Evolutionary conservation across 1,140 invertebrate genomes (phyloP).

Genomic region (Drosophila nebulosa): DNA sequence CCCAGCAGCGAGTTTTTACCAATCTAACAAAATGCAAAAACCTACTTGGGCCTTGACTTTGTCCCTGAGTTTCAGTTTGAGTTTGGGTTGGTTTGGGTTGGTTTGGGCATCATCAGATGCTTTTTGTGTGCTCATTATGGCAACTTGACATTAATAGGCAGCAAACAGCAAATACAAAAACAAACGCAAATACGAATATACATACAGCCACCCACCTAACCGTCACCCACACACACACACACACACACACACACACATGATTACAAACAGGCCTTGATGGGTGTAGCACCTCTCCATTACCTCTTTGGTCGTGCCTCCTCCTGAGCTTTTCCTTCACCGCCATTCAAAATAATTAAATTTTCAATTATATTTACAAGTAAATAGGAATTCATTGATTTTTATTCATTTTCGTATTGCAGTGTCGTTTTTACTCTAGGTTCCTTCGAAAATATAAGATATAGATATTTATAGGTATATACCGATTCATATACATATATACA

Average conservation of each 20-base stretch:
- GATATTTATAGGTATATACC: not conserved
- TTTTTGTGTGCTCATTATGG: constrained; percentile 73
- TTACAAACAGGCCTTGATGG: constrained; percentile 36
- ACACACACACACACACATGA: constrained; percentile 6
- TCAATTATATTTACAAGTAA: constrained; percentile 53
- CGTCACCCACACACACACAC: not conserved
- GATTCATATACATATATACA: not conserved
- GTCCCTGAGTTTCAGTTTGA: constrained; percentile 24
- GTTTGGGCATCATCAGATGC: constrained; percentile 59
- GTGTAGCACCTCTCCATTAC: not conserved
- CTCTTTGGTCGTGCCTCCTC: not conserved
- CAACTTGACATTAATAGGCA: constrained; percentile 73
- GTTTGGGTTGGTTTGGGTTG: constrained; percentile 32
- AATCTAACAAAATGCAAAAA: not conserved
- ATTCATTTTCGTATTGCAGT: not conserved
- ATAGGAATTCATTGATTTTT: not conserved
- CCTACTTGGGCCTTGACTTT: not conserved
- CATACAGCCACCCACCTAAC: not conserved
- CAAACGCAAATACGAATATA: constrained; percentile 23
- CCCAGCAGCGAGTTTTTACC: not conserved
- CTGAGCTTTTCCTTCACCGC: constrained; percentile 16
- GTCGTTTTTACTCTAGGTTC: too few relatives aligned
- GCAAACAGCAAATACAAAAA: constrained; percentile 49
- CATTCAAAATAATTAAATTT: constrained; percentile 62
- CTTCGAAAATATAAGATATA: too few relatives aligned